Percentiles rank a stretch among this genome's conserved stretches.
These are phyloP conservation scores for Premnoplex brunnescens DNA, from an alignment of 2,797 vertebrate species.

Conservation along the genomic window DNA sequence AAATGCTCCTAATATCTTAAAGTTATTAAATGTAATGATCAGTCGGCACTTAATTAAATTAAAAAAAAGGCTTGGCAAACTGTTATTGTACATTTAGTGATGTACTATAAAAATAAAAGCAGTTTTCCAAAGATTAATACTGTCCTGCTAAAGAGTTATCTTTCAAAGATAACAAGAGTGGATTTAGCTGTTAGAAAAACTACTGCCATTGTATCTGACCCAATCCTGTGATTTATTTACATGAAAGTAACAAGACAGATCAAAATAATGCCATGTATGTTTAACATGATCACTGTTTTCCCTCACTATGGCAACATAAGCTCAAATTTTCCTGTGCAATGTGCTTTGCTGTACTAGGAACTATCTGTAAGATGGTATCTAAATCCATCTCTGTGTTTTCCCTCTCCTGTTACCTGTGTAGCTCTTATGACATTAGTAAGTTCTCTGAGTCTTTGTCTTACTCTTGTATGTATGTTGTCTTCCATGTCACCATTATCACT, in stretches of 20 bases:
- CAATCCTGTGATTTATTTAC: not conserved
- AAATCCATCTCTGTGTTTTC: not conserved
- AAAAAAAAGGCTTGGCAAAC: not conserved
- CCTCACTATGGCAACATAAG: slow-evolving; percentile 1
- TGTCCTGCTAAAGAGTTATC: not conserved
- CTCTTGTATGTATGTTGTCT: not conserved
- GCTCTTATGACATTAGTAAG: not conserved
- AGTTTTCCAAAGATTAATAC: not conserved
- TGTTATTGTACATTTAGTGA: not conserved
- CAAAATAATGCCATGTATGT: not conserved
- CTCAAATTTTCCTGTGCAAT: not conserved
- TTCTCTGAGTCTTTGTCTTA: not conserved
- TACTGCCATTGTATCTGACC: not conserved
- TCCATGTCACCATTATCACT: not conserved
- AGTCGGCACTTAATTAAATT: not conserved
- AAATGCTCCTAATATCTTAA: not conserved
- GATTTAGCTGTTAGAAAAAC: not conserved
- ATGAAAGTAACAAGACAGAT: not conserved
- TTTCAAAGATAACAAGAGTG: not conserved
- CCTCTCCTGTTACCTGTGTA: not conserved
- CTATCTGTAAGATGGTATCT: not conserved
- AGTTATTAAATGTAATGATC: not conserved
- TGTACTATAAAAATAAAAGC: not conserved
- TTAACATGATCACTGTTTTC: not conserved
- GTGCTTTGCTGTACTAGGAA: not conserved